These are phyloP conservation scores for Macroramphosus scolopax DNA, from an alignment of 2,797 vertebrate species.

Conservation along the genomic window DNA sequence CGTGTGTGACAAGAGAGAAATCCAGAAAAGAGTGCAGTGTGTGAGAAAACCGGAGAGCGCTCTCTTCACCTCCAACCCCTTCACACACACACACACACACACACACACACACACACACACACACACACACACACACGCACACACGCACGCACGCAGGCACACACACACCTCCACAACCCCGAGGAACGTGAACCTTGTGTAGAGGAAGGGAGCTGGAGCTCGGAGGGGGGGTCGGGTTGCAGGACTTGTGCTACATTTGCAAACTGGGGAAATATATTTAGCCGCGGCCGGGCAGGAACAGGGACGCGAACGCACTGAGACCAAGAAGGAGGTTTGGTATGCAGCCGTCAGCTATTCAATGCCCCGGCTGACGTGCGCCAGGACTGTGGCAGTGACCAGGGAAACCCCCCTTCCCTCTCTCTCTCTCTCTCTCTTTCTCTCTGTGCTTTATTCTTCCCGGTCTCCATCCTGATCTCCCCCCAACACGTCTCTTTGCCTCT, in stretches of 20 bases:
- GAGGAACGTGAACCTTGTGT: slow-evolving; percentile 77
- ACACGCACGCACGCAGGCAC: slow-evolving; percentile 15
- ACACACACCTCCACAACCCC: slow-evolving; percentile 53
- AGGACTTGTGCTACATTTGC: slow-evolving; percentile 87
- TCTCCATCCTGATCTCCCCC: slow-evolving; percentile 28
- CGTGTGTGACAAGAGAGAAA: slow-evolving; percentile 30
- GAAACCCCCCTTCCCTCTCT: slow-evolving; percentile 49
- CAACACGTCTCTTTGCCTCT: slow-evolving; percentile 9
- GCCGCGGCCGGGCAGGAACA: slow-evolving; percentile 71
- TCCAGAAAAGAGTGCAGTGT: slow-evolving; percentile 55
- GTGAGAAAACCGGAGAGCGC: slow-evolving; percentile 59
- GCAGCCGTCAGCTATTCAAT: slow-evolving; percentile 77
- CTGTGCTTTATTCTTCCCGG: slow-evolving; percentile 14
- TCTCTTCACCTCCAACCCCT: slow-evolving; percentile 68
- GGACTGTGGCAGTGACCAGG: slow-evolving; percentile 55
- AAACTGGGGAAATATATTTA: slow-evolving; percentile 85
- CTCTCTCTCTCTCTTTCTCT: slow-evolving; percentile 7
- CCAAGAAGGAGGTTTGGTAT: slow-evolving; percentile 78
- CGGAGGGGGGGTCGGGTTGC: slow-evolving; percentile 76
- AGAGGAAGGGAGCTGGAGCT: slow-evolving; percentile 63
- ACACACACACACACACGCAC: slow-evolving; percentile 29
- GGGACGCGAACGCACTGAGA: slow-evolving; percentile 65
- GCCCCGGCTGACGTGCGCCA: slow-evolving; percentile 67
- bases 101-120: slow-evolving; percentile 54
- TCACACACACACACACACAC: slow-evolving; percentile 36